Conservation (phyloP, 2,888 invertebrate genomes). For the Cosmia trapezina region DNA sequence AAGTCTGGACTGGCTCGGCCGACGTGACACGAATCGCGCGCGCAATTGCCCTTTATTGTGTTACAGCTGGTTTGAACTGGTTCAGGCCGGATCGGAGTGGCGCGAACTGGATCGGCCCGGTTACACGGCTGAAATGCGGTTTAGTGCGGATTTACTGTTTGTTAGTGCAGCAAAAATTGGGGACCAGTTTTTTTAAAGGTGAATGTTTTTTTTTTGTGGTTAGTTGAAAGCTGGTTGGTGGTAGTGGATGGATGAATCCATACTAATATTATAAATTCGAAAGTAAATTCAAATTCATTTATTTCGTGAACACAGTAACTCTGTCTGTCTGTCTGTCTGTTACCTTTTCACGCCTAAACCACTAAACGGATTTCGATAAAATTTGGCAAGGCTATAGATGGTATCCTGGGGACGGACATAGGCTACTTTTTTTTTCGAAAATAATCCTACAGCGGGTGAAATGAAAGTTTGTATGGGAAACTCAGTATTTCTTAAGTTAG, state of each 20-base stretch:
- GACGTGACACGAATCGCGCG: constrained; percentile 78
- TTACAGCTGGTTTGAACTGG: constrained; percentile 72
- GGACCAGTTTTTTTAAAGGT: constrained; percentile 26
- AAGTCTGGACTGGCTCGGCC: constrained; percentile 68
- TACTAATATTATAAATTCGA: too few relatives aligned
- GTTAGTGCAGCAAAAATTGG: constrained; percentile 52
- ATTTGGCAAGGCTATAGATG: too few relatives aligned
- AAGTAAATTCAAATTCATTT: too few relatives aligned
- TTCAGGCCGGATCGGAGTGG: constrained; percentile 55
- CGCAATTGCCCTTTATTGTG: constrained; percentile 78
- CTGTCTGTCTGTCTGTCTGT: too few relatives aligned
- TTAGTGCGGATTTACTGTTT: constrained; percentile 60
- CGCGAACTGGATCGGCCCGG: constrained; percentile 60
- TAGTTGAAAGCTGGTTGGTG: constrained; percentile 5
- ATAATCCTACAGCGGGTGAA: too few relatives aligned
- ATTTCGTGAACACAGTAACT: too few relatives aligned
- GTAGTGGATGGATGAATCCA: constrained; percentile 5
- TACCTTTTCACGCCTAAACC: too few relatives aligned
- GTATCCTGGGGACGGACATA: too few relatives aligned
- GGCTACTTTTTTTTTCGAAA: too few relatives aligned
- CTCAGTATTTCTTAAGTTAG: too few relatives aligned
- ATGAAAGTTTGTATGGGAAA: too few relatives aligned
- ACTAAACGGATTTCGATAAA: too few relatives aligned
- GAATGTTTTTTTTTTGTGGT: constrained; percentile 45
- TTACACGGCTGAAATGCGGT: constrained; percentile 65